These are phyloP conservation scores for Cercopithecus mona DNA, from an alignment of 2,113 vertebrate species.

Conservation along the genomic window DNA sequence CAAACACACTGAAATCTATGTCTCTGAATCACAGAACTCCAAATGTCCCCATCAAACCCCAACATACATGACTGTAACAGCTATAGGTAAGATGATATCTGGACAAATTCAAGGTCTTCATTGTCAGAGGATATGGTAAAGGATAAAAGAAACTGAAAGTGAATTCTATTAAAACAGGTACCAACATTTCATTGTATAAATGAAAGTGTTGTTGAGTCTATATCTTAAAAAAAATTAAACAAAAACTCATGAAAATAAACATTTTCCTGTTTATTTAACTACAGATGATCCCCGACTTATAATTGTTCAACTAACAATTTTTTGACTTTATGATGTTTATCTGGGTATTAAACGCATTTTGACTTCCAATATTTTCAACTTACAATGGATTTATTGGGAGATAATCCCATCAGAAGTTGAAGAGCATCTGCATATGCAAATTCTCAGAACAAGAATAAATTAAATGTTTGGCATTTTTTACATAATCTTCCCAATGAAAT, in stretches of 20 bases:
- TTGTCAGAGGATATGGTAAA: constrained; percentile 8
- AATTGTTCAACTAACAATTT: not conserved
- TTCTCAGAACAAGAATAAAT: constrained; percentile 29
- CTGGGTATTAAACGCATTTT: not conserved
- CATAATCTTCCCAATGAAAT: constrained; percentile 39
- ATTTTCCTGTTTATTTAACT: constrained; percentile 10
- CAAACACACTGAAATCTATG: not conserved
- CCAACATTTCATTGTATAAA: constrained; percentile 19
- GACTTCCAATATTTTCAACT: not conserved
- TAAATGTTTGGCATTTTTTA: not conserved
- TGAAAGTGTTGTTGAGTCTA: not conserved
- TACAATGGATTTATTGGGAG: not conserved
- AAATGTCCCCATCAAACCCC: not conserved
- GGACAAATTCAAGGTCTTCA: not conserved
- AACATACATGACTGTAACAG: not conserved
- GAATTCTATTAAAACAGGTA: constrained; percentile 42
- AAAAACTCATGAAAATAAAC: constrained; percentile 23
- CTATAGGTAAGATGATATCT: not conserved
- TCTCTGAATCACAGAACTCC: constrained; percentile 29
- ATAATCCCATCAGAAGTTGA: not conserved
- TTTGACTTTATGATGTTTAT: not conserved
- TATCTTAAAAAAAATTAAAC: not conserved
- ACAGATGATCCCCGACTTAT: not conserved
- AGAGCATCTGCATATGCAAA: not conserved
- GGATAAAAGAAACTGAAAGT: constrained; percentile 8